These are phyloP conservation scores for Psettodes erumei DNA, from an alignment of 2,113 vertebrate species.

Conservation along the genomic window DNA sequence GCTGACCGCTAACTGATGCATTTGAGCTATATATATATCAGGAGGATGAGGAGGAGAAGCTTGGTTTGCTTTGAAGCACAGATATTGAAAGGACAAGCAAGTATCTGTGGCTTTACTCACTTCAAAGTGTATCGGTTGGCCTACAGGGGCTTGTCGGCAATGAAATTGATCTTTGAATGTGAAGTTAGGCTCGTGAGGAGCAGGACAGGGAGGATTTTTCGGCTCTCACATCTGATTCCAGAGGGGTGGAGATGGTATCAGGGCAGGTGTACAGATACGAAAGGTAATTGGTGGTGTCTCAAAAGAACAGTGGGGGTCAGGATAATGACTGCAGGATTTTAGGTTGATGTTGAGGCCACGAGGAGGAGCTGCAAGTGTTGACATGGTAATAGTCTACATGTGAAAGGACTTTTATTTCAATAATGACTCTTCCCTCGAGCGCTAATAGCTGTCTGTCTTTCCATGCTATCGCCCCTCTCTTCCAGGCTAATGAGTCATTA, in stretches of 20 bases:
- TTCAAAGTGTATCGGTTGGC: conserved; percentile 28
- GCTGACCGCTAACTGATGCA: conserved; percentile 17
- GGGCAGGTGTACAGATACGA: conserved; percentile 8
- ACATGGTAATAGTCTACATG: conserved; percentile 30
- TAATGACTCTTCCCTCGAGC: conserved; percentile 37
- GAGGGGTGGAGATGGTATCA: conserved; percentile 7
- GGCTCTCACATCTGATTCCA: conserved; percentile 20
- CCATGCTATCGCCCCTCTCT: conserved; percentile 61
- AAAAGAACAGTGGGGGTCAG: conserved; percentile 29
- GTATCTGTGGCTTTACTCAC: not conserved
- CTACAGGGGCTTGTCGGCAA: conserved; percentile 4
- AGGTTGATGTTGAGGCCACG: conserved; percentile 31
- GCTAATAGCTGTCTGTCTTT: conserved; percentile 45
- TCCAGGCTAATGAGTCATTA: conserved; percentile 65
- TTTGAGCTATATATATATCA: conserved; percentile 33
- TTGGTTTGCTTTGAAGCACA: conserved; percentile 7
- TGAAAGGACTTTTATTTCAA: conserved; percentile 41
- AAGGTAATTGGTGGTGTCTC: conserved; percentile 24
- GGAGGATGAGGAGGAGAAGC: conserved; percentile 5
- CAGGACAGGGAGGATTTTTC: conserved; percentile 8
- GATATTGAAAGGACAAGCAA: conserved; percentile 7
- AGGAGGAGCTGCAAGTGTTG: conserved; percentile 22
- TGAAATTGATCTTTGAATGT: not conserved
- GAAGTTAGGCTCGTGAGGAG: not conserved
- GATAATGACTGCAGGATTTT: conserved; percentile 24